phyloP scores from a whole-genome alignment of 2,888 invertebrate genomes.

The Leptopilina drosophilae region DNA sequence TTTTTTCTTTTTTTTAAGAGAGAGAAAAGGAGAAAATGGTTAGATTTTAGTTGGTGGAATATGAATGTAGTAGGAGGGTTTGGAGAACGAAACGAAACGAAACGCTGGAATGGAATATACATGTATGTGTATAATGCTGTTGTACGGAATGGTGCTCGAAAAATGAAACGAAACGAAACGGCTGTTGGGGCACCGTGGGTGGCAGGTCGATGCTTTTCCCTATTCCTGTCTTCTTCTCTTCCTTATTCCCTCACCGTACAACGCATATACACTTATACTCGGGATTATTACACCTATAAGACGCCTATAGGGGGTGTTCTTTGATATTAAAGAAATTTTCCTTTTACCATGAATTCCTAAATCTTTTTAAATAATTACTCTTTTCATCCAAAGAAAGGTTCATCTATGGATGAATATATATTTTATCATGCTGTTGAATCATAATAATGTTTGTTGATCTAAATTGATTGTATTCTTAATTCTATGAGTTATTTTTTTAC shows the following conservation, averaged over 20 bases:
- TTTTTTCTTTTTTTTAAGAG: background rate
- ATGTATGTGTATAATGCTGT: background rate
- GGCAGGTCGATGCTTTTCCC: constrained; percentile 60
- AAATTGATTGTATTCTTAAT: no score
- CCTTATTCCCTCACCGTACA: constrained; percentile 39
- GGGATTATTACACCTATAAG: constrained; percentile 4
- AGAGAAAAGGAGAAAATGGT: constrained; percentile 17
- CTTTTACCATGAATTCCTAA: background rate
- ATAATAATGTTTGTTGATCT: no score
- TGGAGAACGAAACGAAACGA: constrained; percentile 7
- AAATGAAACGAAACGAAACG: constrained; percentile 58
- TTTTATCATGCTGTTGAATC: no score
- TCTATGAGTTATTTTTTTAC: no score
- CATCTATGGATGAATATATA: no score
- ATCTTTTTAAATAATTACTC: no score
- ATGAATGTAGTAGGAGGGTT: constrained; percentile 47
- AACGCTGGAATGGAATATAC: no score
- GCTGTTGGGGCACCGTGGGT: constrained; percentile 62
- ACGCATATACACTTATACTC: constrained; percentile 10
- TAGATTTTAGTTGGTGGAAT: constrained; percentile 23
- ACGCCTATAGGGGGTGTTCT: background rate
- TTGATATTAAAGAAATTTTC: constrained; percentile 9
- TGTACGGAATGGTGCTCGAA: constrained; percentile 47
- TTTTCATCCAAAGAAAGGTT: no score
- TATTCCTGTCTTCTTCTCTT: constrained; percentile 50